Base-by-base conservation (phyloP, 2,113 vertebrate genomes). In the Lepisosteus osseus region DNA sequence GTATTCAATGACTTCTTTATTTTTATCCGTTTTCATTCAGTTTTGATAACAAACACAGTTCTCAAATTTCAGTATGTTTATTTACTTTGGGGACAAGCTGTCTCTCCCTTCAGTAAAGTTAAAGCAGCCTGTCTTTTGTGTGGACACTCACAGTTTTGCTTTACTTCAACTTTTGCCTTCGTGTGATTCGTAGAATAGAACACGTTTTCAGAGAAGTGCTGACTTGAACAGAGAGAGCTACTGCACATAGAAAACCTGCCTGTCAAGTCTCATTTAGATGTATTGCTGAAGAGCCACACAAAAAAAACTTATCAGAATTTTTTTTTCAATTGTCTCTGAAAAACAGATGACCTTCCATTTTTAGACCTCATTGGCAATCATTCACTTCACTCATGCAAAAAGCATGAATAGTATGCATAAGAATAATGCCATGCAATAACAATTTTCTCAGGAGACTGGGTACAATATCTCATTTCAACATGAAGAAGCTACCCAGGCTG, bases 261-360 rank as follows among this genome's bases (percentile, higher is more conserved):
- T 76, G 77, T 74, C 75, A 72, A 71, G 67, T 67, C 72, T 78
- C 71, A 76, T 80, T 80, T 73, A 61, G 71, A 66, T 57, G 77
- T 73, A 78, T 81, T 74, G 73, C 72, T 7, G 7, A 17, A 57
- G 68, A 63, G 68, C 54, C 56, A 54, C 0, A 68, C 17, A 42
- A 9, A 3, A 67, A 61, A 68, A 65, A 45, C 43, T 15, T 61
- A 66, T 77, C 70, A 68, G 61, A 73, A 74, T 72, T 59, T 41
- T 61, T 70, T 61, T 70, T 56, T 0, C 69, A 71, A 79, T 76
- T 74, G 78, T 12, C 59, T 65, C 4, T 51, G 47, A 54, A 59
- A 68, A 11, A 69, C 15, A 3, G 71, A 75, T 68, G 47, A 61
- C 41, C 67, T 73, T 61, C 67, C 70, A 67, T 42, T 68, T 68